Base-by-base conservation (phyloP, 1,140 invertebrate genomes). In the Babylonia areolata region DNA sequence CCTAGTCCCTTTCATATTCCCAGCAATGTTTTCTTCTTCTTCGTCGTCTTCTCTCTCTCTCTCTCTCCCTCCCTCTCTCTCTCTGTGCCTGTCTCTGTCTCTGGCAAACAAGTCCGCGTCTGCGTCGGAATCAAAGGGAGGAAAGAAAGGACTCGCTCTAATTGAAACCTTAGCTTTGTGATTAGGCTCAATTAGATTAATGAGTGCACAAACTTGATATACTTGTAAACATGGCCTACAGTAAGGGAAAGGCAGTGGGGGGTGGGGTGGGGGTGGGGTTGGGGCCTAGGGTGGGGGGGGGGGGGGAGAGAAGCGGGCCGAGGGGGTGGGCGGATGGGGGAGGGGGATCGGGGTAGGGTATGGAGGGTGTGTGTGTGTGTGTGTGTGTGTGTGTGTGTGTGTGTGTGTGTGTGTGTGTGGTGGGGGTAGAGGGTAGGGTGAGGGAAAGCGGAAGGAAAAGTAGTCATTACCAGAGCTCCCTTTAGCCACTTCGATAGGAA, bases 131-230 rank as follows among this genome's bases (percentile, higher is more conserved):
- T 73, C 71, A 73, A 73, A 73, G 75, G 28, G 37, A 17, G 71
- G 20, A 77, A 6, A 77, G 75, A 77, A 77, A 77, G 35, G 75
- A 39, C 33, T 3, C 11, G 39, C 20, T 42, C 28, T 77, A 77
- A 77, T 77, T 77, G 75, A 77, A 77, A 77, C 37, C 37, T 17
- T 77, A 77, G 35, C 75, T 77, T 23, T 37, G 75, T 77, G 75
- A 77, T 77, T 77, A 40, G 75, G 75, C 75, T 77, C 75, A 77
- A 77, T 77, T 77, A 77, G 75, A 77, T 77, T 77, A 77, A 77
- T 77, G 75, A 77, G 75, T 77, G 75, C 75, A 77, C 75, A 77
- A 77, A 77, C 37, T 77, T 77, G 75, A 77, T 77, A 77, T 77
- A 77, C 75, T 77, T 77, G 75, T 77, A 77, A 77, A 77, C 75